phyloP scores from a whole-genome alignment of 2,797 vertebrate species.

The Myotis daubentonii region DNA sequence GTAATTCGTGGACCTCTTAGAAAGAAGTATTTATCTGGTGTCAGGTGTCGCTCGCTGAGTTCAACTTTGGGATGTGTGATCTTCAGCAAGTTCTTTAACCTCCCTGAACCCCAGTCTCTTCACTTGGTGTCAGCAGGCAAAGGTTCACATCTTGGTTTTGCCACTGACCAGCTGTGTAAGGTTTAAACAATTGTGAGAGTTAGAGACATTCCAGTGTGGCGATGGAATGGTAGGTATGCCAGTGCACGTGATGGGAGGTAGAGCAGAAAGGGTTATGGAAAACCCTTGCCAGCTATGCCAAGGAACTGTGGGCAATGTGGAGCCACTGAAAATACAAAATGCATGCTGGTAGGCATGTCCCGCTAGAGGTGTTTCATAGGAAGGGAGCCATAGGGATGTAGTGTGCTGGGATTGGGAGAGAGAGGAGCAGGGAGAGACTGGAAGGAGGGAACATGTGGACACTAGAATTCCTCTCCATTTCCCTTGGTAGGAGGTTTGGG shows the following conservation, averaged over 20 bases:
- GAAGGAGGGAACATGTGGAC: neutral
- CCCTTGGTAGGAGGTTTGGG: neutral
- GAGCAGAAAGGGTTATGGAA: neutral
- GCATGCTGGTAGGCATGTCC: neutral
- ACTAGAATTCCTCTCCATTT: neutral
- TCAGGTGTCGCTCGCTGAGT: neutral
- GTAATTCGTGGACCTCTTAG: neutral
- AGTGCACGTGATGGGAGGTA: neutral
- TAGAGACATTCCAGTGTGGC: neutral
- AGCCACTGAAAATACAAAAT: neutral
- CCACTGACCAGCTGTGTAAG: neutral
- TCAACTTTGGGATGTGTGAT: neutral
- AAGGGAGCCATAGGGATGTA: neutral
- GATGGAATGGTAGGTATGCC: neutral
- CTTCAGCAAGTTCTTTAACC: neutral
- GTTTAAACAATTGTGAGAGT: neutral
- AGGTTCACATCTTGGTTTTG: neutral
- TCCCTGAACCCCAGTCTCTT: slow-evolving; percentile 19
- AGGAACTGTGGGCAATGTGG: neutral
- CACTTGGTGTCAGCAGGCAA: neutral
- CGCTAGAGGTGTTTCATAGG: neutral
- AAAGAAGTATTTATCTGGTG: slow-evolving; percentile 2
- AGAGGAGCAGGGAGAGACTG: neutral
- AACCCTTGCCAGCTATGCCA: neutral
- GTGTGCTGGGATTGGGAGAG: neutral